These are phyloP conservation scores for Atethmia centrago DNA, from an alignment of 2,888 invertebrate genomes.

Conservation along the genomic window DNA sequence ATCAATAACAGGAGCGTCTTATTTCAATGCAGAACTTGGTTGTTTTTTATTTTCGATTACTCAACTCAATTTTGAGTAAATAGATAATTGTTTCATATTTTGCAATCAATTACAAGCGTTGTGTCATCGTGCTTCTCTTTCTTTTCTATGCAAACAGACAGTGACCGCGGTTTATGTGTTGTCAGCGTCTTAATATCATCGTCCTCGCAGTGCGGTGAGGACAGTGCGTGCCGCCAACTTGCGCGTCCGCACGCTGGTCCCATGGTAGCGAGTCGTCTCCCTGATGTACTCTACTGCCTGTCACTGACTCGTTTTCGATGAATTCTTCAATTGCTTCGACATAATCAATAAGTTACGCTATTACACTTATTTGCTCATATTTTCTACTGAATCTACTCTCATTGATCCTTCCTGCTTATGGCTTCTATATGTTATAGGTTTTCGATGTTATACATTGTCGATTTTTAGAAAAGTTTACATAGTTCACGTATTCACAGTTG, in stretches of 20 bases:
- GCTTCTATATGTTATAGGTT: constrained; percentile 67
- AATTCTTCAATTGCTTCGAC: constrained; percentile 35
- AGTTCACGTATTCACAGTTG: constrained; percentile 28
- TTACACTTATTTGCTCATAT: constrained; percentile 62
- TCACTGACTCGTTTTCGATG: constrained; percentile 11
- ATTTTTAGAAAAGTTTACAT: constrained; percentile 69
- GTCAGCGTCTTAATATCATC: neutral
- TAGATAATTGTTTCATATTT: no score
- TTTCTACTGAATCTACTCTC: constrained; percentile 73
- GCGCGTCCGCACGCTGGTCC: constrained; percentile 4
- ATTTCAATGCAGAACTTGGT: no score
- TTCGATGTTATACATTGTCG: constrained; percentile 67
- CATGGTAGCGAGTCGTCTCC: constrained; percentile 19
- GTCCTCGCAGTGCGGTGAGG: neutral
- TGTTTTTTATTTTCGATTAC: no score
- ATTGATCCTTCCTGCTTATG: constrained; percentile 69
- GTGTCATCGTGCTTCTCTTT: no score
- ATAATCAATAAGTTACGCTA: constrained; percentile 12
- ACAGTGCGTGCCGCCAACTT: neutral
- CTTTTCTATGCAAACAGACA: no score
- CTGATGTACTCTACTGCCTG: neutral
- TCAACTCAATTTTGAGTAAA: no score
- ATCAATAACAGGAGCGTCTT: no score
- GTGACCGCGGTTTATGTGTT: no score
- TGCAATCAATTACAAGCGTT: no score